Evolutionary conservation across 2,888 invertebrate species (phyloP).

Genomic region (Napeogenes inachia): DNA sequence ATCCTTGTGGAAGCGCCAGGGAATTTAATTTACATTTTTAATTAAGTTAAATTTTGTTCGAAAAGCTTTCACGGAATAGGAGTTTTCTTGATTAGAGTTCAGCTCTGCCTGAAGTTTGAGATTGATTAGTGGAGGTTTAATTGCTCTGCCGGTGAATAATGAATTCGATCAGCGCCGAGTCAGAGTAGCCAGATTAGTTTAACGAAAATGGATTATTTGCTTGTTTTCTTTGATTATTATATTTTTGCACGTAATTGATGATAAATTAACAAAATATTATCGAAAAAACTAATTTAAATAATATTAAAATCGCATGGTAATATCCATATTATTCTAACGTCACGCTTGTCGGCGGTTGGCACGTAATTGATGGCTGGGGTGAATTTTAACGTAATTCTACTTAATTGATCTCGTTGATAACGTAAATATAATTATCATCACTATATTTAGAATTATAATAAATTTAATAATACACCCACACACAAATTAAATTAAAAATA

Average conservation of each 20-base stretch:
- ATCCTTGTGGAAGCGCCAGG: slow-evolving; percentile 77
- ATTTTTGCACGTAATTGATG: slow-evolving; percentile 22
- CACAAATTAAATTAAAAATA: too few relatives aligned
- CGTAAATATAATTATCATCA: slow-evolving; percentile 53
- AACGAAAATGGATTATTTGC: slow-evolving; percentile 50
- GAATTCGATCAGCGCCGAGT: slow-evolving; percentile 71
- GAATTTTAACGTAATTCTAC: slow-evolving; percentile 67
- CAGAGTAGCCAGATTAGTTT: slow-evolving; percentile 61
- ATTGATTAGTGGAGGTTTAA: slow-evolving; percentile 77
- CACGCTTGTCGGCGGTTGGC: slow-evolving; percentile 41
- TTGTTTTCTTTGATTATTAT: slow-evolving; percentile 23
- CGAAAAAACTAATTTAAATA: neutral
- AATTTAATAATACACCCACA: neutral
- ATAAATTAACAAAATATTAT: neutral
- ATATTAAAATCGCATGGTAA: slow-evolving; percentile 18
- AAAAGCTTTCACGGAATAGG: slow-evolving; percentile 77
- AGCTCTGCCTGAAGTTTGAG: slow-evolving; percentile 75
- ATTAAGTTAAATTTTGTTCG: slow-evolving; percentile 78
- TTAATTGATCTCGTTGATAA: slow-evolving; percentile 70
- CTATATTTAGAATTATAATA: slow-evolving; percentile 26
- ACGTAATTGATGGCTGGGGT: slow-evolving; percentile 63
- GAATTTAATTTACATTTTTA: slow-evolving; percentile 79
- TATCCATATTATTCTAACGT: slow-evolving; percentile 36
- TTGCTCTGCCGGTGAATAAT: slow-evolving; percentile 76
- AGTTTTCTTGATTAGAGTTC: slow-evolving; percentile 78